These are phyloP conservation scores for Arvicanthis niloticus DNA, from an alignment of 2,113 vertebrate genomes.

Conservation along the genomic window DNA sequence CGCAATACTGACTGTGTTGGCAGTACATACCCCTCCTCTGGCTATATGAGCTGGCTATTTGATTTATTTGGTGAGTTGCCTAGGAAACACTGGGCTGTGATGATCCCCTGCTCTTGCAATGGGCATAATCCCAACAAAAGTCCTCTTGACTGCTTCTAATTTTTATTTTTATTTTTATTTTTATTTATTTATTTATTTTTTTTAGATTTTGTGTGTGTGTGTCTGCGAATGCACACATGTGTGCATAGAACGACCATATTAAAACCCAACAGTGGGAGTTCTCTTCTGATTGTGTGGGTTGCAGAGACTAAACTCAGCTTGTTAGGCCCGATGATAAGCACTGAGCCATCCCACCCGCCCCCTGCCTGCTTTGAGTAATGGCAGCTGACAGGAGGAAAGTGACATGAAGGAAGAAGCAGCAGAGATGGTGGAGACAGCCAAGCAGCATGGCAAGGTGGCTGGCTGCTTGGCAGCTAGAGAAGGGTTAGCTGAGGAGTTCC, in stretches of 20 bases:
- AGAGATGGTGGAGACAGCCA: neutral
- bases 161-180: neutral
- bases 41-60: neutral
- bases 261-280: neutral
- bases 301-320: neutral
- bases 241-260: neutral
- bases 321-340: neutral
- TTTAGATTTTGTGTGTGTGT: neutral
- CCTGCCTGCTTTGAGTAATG: neutral
- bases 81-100: neutral
- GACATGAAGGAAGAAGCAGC: neutral
- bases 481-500: too few relatives aligned
- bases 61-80: neutral
- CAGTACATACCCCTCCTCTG: neutral
- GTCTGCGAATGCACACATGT: too few relatives aligned
- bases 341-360: neutral
- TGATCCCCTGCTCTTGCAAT: neutral
- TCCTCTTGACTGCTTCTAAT: neutral
- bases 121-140: neutral
- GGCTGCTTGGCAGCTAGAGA: neutral
- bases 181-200: too few relatives aligned
- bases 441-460: neutral
- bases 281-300: neutral
- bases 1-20: neutral
- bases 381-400: neutral